phyloP scores from a whole-genome alignment of 2,888 invertebrate genomes.

The Busseola fusca region DNA sequence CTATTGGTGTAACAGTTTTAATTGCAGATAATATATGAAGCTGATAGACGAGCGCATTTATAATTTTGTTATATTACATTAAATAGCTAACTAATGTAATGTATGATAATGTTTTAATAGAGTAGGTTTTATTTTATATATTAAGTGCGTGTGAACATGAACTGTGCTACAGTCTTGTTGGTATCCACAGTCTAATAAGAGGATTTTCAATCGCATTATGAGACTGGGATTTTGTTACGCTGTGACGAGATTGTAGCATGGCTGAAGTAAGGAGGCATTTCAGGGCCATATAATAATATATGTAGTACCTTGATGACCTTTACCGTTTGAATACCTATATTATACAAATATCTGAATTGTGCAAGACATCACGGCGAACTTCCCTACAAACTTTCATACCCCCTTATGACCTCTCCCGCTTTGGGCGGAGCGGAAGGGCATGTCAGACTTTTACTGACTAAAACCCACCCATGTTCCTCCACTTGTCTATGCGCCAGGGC shows the following conservation, averaged over 20 bases:
- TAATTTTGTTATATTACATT: slow-evolving; percentile 44
- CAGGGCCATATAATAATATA: not conserved
- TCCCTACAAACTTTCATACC: not conserved
- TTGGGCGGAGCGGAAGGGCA: too few species aligned
- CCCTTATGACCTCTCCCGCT: too few species aligned
- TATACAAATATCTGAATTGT: not conserved
- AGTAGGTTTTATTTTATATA: slow-evolving; percentile 12
- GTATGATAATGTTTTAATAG: slow-evolving; percentile 27
- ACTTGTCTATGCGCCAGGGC: too few species aligned
- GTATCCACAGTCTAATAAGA: not conserved
- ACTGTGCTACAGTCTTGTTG: not conserved
- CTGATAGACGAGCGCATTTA: slow-evolving; percentile 30
- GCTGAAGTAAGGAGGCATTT: not conserved
- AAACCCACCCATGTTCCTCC: too few species aligned
- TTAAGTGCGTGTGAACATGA: slow-evolving; percentile 21
- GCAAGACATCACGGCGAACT: not conserved
- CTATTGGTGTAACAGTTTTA: slow-evolving; percentile 69
- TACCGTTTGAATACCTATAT: not conserved
- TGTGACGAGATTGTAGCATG: not conserved
- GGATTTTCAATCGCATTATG: not conserved
- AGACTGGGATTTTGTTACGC: not conserved
- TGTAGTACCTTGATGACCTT: not conserved
- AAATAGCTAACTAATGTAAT: slow-evolving; percentile 22
- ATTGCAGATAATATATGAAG: slow-evolving; percentile 55
- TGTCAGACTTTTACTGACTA: too few species aligned